These are phyloP conservation scores for Carcharodon carcharias DNA, from an alignment of 2,797 vertebrate genomes.

Conservation along the genomic window DNA sequence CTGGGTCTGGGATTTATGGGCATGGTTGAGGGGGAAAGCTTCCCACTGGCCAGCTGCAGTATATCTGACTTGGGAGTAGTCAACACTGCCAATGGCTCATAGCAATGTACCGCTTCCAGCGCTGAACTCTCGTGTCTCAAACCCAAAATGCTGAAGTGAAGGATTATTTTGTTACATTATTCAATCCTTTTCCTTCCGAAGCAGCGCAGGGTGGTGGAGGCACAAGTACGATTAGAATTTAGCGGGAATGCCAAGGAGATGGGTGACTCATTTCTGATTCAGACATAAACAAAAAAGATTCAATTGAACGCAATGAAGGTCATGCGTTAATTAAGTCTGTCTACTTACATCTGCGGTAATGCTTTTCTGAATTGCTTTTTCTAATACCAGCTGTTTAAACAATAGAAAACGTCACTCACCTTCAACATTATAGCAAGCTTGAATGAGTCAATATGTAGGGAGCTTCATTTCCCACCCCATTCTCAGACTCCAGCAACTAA, in stretches of 20 bases:
- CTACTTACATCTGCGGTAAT: neutral
- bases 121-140: neutral
- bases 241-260: neutral
- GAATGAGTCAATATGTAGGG: neutral
- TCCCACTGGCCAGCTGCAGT: neutral
- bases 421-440: neutral
- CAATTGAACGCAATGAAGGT: neutral
- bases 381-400: neutral
- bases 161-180: neutral
- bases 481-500: neutral
- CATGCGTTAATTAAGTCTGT: neutral
- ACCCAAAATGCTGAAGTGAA: neutral
- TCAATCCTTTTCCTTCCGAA: neutral
- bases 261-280: neutral
- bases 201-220: neutral
- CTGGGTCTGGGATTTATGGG: neutral
- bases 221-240: neutral
- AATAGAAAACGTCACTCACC: neutral
- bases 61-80: neutral
- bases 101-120: neutral
- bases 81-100: neutral
- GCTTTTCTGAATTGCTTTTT: neutral
- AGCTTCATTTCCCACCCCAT: neutral
- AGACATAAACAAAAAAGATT: neutral
- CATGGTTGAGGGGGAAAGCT: neutral